phyloP scores from a whole-genome alignment of 2,888 invertebrate species.

The Cheilosia soror region DNA sequence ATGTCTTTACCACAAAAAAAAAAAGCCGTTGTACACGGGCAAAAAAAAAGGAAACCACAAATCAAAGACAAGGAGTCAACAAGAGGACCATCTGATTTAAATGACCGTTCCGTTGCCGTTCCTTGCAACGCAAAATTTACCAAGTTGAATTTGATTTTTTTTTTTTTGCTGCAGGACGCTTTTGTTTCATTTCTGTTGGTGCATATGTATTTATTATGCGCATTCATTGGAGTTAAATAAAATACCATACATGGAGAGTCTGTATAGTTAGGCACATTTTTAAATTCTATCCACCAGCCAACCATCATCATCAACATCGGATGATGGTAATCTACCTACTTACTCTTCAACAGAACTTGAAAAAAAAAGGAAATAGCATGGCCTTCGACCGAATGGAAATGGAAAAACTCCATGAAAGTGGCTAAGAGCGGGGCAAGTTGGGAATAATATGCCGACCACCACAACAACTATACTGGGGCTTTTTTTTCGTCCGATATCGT shows the following conservation, averaged over 20 bases:
- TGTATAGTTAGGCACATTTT: conserved; percentile 43
- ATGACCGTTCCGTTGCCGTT: conserved; percentile 20
- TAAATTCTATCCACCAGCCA: conserved; percentile 29
- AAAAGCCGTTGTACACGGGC: neutral
- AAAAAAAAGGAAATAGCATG: conserved; percentile 18
- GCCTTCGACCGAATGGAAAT: conserved; percentile 68
- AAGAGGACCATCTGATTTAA: conserved; percentile 24
- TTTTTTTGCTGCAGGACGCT: neutral
- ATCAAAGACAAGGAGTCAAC: conserved; percentile 11
- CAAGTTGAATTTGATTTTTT: conserved; percentile 18
- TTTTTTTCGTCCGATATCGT: conserved; percentile 14
- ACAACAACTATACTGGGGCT: conserved; percentile 25
- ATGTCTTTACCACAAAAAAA: conserved; percentile 20
- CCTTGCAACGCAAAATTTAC: conserved; percentile 11
- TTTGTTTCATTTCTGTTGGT: conserved; percentile 28
- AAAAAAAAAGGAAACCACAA: neutral
- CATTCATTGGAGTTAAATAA: conserved; percentile 60
- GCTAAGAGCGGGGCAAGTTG: conserved; percentile 50
- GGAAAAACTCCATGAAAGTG: conserved; percentile 53
- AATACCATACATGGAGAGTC: conserved; percentile 3
- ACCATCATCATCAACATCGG: conserved; percentile 5
- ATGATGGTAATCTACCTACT: conserved; percentile 12
- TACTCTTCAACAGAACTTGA: conserved; percentile 18
- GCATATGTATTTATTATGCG: conserved; percentile 52
- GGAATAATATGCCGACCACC: conserved; percentile 28